Evolutionary conservation across 2,113 vertebrate species (phyloP).

Genomic region (Mobula birostris): DNA sequence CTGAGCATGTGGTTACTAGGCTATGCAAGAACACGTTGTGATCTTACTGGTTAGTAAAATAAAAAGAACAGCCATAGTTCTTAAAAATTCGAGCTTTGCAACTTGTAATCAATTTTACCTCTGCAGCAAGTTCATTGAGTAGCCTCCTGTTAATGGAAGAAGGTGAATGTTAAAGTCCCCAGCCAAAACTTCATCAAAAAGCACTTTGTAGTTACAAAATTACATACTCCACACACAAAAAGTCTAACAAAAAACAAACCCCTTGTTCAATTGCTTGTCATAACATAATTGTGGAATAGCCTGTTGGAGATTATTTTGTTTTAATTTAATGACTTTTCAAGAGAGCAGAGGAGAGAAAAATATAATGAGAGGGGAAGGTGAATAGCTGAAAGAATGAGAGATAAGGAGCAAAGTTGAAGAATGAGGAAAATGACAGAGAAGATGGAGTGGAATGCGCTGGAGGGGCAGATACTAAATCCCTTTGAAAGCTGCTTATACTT

Average conservation of each 20-base stretch:
- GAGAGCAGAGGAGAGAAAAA: constrained; percentile 45
- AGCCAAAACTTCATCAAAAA: background rate
- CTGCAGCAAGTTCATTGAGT: background rate
- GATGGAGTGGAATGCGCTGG: background rate
- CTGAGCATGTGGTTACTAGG: background rate
- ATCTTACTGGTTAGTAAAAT: background rate
- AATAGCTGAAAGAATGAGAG: constrained; percentile 45
- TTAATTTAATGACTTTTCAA: background rate
- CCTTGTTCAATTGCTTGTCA: background rate
- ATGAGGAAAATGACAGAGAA: constrained; percentile 37
- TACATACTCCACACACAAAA: background rate
- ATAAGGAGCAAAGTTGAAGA: constrained; percentile 43
- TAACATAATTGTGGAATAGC: background rate
- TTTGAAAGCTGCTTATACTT: background rate
- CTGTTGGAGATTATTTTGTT: background rate
- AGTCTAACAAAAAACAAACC: background rate
- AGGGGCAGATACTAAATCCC: background rate
- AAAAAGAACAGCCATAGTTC: background rate
- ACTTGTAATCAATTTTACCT: background rate
- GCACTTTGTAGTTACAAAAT: background rate
- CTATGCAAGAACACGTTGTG: background rate
- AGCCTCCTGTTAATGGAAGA: background rate
- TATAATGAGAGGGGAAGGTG: constrained; percentile 38
- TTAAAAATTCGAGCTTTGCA: background rate
- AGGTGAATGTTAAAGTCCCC: background rate